A percentile compares a stretch with the other conserved stretches of the same genome.
These are phyloP conservation scores for Apotomis turbidana DNA, from an alignment of 2,888 invertebrate genomes.

Conservation along the genomic window DNA sequence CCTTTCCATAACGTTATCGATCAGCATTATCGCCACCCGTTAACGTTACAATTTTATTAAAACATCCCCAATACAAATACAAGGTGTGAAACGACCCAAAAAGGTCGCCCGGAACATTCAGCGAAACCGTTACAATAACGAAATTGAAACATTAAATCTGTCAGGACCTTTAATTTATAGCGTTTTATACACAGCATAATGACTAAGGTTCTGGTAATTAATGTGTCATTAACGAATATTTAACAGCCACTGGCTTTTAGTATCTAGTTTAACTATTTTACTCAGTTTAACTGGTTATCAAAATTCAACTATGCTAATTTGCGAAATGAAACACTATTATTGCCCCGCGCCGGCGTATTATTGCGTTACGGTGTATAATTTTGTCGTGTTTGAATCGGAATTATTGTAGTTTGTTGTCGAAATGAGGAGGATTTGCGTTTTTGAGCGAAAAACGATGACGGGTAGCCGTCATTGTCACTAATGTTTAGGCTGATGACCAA, in stretches of 20 bases:
- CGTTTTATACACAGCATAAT: slow-evolving; percentile 58
- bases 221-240: slow-evolving; percentile 65
- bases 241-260: slow-evolving; percentile 54
- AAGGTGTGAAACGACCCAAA: slow-evolving; percentile 38
- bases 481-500: too few relatives aligned
- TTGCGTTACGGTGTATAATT: slow-evolving; percentile 32
- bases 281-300: slow-evolving; percentile 75
- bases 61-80: slow-evolving; percentile 7
- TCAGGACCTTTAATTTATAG: slow-evolving; percentile 57
- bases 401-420: slow-evolving; percentile 12
- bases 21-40: neutral
- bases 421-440: slow-evolving; percentile 5
- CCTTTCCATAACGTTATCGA: neutral
- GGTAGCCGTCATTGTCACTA: neutral
- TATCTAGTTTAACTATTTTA: slow-evolving; percentile 36
- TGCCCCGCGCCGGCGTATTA: slow-evolving; percentile 25
- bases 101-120: slow-evolving; percentile 42
- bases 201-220: slow-evolving; percentile 73
- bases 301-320: slow-evolving; percentile 79
- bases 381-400: slow-evolving; percentile 28
- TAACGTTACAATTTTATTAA: slow-evolving; percentile 1
- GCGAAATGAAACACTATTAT: slow-evolving; percentile 65
- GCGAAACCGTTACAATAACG: slow-evolving; percentile 54
- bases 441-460: slow-evolving; percentile 1
- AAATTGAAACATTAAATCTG: slow-evolving; percentile 59